Percentiles rank a stretch among this genome's conserved stretches.
Evolutionary conservation across 2,888 invertebrate genomes (phyloP).

Genomic region (Parnassius glacialis): DNA sequence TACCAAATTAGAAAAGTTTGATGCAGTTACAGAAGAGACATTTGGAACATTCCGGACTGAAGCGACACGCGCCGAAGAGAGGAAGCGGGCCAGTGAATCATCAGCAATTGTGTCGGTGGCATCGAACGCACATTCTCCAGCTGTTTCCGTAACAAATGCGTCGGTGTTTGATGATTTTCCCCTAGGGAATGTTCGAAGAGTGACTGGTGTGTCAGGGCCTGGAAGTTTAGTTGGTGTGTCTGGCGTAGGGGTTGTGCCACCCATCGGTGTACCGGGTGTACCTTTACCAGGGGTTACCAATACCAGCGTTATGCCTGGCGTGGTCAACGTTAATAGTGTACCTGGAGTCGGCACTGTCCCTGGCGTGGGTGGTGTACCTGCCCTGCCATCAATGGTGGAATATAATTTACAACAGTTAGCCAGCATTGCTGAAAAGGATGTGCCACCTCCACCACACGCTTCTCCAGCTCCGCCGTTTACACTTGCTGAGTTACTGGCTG

Average conservation of each 20-base stretch:
- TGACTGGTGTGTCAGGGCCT: slow-evolving; percentile 46
- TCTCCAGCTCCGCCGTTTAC: slow-evolving; percentile 85
- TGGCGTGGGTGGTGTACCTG: slow-evolving; percentile 57
- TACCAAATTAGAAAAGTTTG: slow-evolving; percentile 89
- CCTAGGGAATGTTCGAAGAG: slow-evolving; percentile 75
- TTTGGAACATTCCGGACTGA: slow-evolving; percentile 89
- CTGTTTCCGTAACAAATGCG: slow-evolving; percentile 82
- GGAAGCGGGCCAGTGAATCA: slow-evolving; percentile 72
- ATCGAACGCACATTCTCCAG: slow-evolving; percentile 70
- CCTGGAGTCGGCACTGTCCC: slow-evolving; percentile 51
- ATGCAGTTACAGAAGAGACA: slow-evolving; percentile 84
- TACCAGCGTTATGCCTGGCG: slow-evolving; percentile 54
- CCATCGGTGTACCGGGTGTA: slow-evolving; percentile 56
- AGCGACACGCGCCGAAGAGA: slow-evolving; percentile 79
- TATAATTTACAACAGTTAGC: slow-evolving; percentile 93
- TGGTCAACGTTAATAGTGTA: slow-evolving; percentile 59
- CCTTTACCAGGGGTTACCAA: slow-evolving; percentile 53
- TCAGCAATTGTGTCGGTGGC: slow-evolving; percentile 66
- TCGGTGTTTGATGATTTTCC: slow-evolving; percentile 89
- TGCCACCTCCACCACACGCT: slow-evolving; percentile 77
- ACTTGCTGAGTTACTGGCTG: slow-evolving; percentile 88
- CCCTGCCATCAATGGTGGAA: slow-evolving; percentile 87
- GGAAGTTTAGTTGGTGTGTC: slow-evolving; percentile 43
- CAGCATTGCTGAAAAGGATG: slow-evolving; percentile 87
- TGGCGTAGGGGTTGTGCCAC: slow-evolving; percentile 38